These are phyloP conservation scores for Parasteatoda lunata DNA, from an alignment of 2,888 invertebrate genomes.

Conservation along the genomic window DNA sequence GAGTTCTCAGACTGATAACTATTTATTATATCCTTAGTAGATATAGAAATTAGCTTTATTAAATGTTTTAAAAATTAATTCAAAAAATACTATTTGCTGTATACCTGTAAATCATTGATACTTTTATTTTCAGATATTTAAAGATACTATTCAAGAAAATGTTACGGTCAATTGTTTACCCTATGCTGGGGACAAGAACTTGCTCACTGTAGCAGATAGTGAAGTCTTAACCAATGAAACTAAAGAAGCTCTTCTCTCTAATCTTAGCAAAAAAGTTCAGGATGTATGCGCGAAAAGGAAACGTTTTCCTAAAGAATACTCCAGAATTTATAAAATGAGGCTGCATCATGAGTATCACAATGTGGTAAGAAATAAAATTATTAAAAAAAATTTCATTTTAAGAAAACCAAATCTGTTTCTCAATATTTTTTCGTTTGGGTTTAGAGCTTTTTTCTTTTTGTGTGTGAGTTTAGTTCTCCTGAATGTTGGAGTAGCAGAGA, in stretches of 20 bases:
- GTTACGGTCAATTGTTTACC: slow-evolving; percentile 23
- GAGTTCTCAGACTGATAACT: too few relatives aligned
- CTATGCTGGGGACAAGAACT: not conserved
- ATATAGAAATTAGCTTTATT: not conserved
- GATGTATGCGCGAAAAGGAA: not conserved
- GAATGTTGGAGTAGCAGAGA: too few relatives aligned
- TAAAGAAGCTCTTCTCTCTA: slow-evolving; percentile 8
- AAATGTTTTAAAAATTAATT: not conserved
- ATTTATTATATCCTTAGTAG: too few relatives aligned
- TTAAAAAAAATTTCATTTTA: too few relatives aligned
- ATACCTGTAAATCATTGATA: too few relatives aligned
- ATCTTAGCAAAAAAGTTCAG: slow-evolving; percentile 9
- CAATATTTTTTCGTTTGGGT: too few relatives aligned
- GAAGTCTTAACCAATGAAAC: slow-evolving; percentile 5
- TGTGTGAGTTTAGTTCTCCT: too few relatives aligned
- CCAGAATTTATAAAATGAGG: not conserved
- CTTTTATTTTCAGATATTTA: slow-evolving; percentile 2
- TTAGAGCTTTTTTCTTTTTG: too few relatives aligned
- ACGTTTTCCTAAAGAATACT: not conserved
- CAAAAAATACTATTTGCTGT: not conserved
- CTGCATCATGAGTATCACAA: slow-evolving; percentile 8
- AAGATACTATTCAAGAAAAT: slow-evolving; percentile 16
- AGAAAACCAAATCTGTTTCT: too few relatives aligned
- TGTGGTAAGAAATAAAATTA: not conserved
- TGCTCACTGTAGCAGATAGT: not conserved